A percentile compares a stretch with the other conserved stretches of the same genome.
These are phyloP conservation scores for Myzus persicae DNA, from an alignment of 1,140 invertebrate genomes.

Conservation along the genomic window DNA sequence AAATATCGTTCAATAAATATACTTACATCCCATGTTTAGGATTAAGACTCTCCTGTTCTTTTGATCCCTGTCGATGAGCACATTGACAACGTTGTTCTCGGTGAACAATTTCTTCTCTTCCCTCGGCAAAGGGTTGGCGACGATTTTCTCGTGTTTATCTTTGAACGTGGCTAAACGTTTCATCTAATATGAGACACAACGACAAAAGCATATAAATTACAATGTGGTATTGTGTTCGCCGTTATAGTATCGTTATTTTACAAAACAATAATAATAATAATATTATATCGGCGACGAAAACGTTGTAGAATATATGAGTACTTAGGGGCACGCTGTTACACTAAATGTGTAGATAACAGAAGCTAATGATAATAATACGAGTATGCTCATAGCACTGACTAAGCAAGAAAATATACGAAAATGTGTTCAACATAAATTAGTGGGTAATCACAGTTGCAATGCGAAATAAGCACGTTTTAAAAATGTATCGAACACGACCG, in stretches of 20 bases:
- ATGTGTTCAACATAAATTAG: too few species aligned
- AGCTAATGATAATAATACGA: too few species aligned
- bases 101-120: slow-evolving; percentile 73
- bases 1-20: background rate
- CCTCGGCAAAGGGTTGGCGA: slow-evolving; percentile 72
- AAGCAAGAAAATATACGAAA: too few species aligned
- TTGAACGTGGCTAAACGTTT: slow-evolving; percentile 77
- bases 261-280: background rate
- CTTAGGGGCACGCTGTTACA: background rate
- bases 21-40: slow-evolving; percentile 69
- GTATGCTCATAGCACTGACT: too few species aligned
- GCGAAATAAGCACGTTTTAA: too few species aligned
- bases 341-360: background rate
- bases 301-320: background rate
- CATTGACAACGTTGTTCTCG: slow-evolving; percentile 77
- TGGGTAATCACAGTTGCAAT: too few species aligned
- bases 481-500: too few species aligned
- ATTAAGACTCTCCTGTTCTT: slow-evolving; percentile 72
- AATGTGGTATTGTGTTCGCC: background rate
- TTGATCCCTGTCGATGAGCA: slow-evolving; percentile 74
- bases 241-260: background rate
- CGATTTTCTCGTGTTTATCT: slow-evolving; percentile 71
- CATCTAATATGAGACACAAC: slow-evolving; percentile 69
- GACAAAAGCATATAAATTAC: background rate
- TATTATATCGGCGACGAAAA: background rate